Base-by-base conservation (phyloP, 92 coral and sea anemone species). In the Nematostella vectensis region DNA sequence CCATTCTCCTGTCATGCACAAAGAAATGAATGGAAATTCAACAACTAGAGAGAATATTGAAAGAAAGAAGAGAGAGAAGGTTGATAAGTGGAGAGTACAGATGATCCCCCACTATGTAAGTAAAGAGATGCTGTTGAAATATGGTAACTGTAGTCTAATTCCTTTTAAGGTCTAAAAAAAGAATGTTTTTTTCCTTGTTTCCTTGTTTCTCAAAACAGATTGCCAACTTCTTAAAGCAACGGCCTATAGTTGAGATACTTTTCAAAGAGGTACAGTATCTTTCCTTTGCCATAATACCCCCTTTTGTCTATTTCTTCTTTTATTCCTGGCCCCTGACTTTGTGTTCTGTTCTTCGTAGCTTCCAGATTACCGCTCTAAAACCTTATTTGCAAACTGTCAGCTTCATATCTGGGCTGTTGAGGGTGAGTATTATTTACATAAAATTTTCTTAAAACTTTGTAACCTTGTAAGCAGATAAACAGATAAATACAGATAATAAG, bases 341-440 rank as follows among this genome's bases (percentile, higher is more conserved):
- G 6, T 6, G 6, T 33, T 33, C 8, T 33, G 8, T 15, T n/a
- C 15, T 29, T 18, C 11, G 26, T 56, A 91, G 98, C 70, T 68
- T 16, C 85, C 94, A 37, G 84, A 83, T 51, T 47, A 77, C 36
- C 79, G 72, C 18, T 76, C 83, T 42, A 77, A 74, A 66, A 54
- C 77, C 18, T 53, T 85, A 60, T 91, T 91, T 57, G 49, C 60
- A 1, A 95, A 85, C 50, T 87, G 83, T 37, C 98, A 91, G 68
- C 81, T 91, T 29, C 75, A 85, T 40, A 85, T 91, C 20, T 91
- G 98, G 98, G 98, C 95, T 18, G 91, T 88, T 1, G 95, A 91
- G 74, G 98, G 98, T 81, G 55, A 22, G 51, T 1, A 31, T 1
- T 4, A 4, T 56, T 56, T n/a, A n/a, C n/a, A n/a, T n/a, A n/a